Conservation (phyloP, 92 coral and sea anemone genomes). For the Meandrina meandrites region DNA sequence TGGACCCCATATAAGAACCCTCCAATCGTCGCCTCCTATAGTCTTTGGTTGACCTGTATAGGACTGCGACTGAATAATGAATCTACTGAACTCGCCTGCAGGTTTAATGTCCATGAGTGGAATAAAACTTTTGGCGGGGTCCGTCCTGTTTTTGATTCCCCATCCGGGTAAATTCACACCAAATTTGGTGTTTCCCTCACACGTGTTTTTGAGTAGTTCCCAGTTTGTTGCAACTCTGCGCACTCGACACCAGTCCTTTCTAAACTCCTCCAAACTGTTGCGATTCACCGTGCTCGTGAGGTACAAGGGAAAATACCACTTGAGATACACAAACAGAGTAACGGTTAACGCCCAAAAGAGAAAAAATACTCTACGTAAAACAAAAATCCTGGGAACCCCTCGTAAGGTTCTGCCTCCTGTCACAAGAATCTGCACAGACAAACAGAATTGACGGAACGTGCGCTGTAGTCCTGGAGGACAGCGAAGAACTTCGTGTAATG, state of each 20-base stretch:
- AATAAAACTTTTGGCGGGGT: conserved; percentile 69
- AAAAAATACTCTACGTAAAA: conserved; percentile 68
- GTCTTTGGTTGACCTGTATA: conserved; percentile 59
- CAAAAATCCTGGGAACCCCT: conserved; percentile 71
- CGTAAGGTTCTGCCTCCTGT: conserved; percentile 55
- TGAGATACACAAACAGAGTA: conserved; percentile 59
- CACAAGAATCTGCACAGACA: conserved; percentile 28
- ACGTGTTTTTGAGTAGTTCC: conserved; percentile 56
- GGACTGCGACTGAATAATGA: conserved; percentile 82
- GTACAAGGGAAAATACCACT: conserved; percentile 73
- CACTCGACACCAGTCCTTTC: conserved; percentile 80
- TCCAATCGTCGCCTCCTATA: conserved; percentile 90
- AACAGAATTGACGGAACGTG: conserved; percentile 39
- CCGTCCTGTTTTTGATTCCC: conserved; percentile 63
- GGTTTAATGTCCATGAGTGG: conserved; percentile 71
- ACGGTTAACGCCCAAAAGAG: conserved; percentile 72
- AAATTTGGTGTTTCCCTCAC: conserved; percentile 58
- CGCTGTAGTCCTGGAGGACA: conserved; percentile 53
- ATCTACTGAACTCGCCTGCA: conserved; percentile 82
- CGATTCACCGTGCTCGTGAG: conserved; percentile 69
- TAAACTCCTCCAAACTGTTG: conserved; percentile 70
- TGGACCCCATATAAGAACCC: conserved; percentile 74
- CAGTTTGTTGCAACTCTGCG: conserved; percentile 70
- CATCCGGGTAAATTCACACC: conserved; percentile 44
- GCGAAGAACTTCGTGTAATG: conserved; percentile 36